Percentiles rank a stretch among this genome's conserved stretches.
phyloP scores from a whole-genome alignment of 1,140 invertebrate species.

The Hypothenemus hampei region DNA sequence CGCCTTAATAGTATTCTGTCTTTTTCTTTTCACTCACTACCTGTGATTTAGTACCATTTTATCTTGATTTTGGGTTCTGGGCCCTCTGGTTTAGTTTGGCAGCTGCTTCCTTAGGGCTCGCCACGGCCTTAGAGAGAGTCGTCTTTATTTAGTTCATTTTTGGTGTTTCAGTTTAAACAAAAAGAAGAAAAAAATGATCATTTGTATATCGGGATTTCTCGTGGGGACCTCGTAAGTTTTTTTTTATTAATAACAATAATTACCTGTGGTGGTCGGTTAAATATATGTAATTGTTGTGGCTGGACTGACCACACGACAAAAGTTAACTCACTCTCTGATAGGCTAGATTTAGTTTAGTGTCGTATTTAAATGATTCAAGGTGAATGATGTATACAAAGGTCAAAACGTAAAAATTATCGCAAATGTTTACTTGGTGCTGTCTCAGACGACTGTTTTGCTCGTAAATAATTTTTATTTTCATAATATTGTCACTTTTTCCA shows the following conservation, averaged over 20 bases:
- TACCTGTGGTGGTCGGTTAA: slow-evolving; percentile 6
- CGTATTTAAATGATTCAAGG: slow-evolving; percentile 12
- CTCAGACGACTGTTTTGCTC: not conserved
- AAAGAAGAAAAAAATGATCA: slow-evolving; percentile 50
- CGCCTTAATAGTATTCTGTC: slow-evolving; percentile 29
- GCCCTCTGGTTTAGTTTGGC: slow-evolving; percentile 32
- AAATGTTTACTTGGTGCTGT: slow-evolving; percentile 3
- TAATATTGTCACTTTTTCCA: too few species aligned
- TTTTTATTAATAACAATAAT: slow-evolving; percentile 2
- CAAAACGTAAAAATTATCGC: not conserved
- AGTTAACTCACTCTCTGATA: not conserved
- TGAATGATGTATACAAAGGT: not conserved
- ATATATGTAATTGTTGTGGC: not conserved
- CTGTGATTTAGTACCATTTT: slow-evolving; percentile 40
- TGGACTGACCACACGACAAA: not conserved
- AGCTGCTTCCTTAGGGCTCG: slow-evolving; percentile 36
- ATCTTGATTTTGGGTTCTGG: slow-evolving; percentile 36
- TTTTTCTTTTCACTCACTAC: slow-evolving; percentile 33
- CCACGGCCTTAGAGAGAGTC: slow-evolving; percentile 6
- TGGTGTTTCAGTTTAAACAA: too few species aligned
- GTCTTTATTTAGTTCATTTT: slow-evolving; percentile 10
- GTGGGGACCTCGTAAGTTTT: slow-evolving; percentile 52
- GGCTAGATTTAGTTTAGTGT: slow-evolving; percentile 3
- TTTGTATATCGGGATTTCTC: slow-evolving; percentile 61
- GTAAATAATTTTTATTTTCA: slow-evolving; percentile 2